Conservation (phyloP, 2,797 vertebrate species). For the Podarcis lilfordi region DNA sequence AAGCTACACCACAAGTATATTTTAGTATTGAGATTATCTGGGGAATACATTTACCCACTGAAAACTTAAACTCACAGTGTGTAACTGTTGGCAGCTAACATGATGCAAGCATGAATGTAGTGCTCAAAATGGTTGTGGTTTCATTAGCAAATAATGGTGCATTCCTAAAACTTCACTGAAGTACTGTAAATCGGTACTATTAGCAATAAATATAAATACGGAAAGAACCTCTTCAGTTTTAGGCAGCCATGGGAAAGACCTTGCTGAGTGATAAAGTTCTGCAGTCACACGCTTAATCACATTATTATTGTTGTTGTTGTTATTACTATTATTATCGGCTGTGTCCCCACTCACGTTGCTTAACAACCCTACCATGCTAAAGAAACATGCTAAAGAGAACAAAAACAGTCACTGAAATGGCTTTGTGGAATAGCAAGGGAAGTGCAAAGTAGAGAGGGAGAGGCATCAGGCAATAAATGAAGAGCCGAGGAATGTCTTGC, state of each 20-base stretch:
- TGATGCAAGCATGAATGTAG: background rate
- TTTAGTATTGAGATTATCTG: background rate
- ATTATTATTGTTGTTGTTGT: background rate
- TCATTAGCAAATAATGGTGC: slow-evolving; percentile 15
- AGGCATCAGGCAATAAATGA: too few relatives aligned
- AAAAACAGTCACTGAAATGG: too few relatives aligned
- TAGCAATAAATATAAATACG: background rate
- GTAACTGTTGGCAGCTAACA: background rate
- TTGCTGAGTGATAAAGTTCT: background rate
- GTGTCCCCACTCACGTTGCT: too few relatives aligned
- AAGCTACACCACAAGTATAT: too few relatives aligned
- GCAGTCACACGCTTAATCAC: background rate
- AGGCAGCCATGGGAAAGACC: background rate
- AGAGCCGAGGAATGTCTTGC: too few relatives aligned
- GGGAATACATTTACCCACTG: background rate
- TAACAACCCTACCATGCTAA: too few relatives aligned
- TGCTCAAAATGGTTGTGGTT: background rate
- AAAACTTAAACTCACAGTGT: background rate
- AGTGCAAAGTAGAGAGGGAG: too few relatives aligned
- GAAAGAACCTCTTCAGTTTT: background rate
- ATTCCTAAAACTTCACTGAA: background rate
- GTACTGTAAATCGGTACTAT: background rate
- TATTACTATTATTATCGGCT: background rate
- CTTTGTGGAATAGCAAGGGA: too few relatives aligned
- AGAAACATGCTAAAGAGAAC: too few relatives aligned